phyloP scores from a whole-genome alignment of 1,140 invertebrate species.

The Drepana arcuata region DNA sequence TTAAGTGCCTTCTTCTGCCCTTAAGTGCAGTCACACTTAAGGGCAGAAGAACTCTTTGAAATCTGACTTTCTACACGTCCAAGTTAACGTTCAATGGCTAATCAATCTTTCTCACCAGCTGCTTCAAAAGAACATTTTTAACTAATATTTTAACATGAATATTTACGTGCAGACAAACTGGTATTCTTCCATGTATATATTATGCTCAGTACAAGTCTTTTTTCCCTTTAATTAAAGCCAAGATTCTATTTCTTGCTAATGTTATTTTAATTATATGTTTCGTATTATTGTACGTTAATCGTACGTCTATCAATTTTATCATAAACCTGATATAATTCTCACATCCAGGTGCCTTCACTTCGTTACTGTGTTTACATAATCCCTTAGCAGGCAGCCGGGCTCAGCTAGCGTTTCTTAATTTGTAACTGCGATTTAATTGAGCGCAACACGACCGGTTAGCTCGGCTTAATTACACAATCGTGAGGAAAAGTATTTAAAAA shows the following conservation, averaged over 20 bases:
- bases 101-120: too few relatives aligned
- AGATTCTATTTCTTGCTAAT: neutral
- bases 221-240: neutral
- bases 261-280: neutral
- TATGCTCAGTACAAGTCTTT: neutral
- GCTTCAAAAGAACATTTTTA: neutral
- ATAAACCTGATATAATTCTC: too few relatives aligned
- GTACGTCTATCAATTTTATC: neutral
- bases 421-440: neutral
- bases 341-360: too few relatives aligned
- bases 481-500: neutral
- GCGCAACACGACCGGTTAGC: neutral
- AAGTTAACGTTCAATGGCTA: too few relatives aligned
- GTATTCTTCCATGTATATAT: too few relatives aligned
- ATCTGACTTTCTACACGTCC: too few relatives aligned
- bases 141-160: neutral
- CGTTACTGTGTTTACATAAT: slow-evolving; percentile 1
- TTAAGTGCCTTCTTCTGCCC: too few relatives aligned
- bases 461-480: neutral
- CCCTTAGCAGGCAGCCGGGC: neutral
- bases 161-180: too few relatives aligned
- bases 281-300: neutral
- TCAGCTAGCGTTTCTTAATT: slow-evolving; percentile 1
- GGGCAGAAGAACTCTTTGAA: too few relatives aligned
- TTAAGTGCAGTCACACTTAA: too few relatives aligned